Evolutionary conservation across 2,113 vertebrate species (phyloP).

Genomic region (Eclectus roratus): DNA sequence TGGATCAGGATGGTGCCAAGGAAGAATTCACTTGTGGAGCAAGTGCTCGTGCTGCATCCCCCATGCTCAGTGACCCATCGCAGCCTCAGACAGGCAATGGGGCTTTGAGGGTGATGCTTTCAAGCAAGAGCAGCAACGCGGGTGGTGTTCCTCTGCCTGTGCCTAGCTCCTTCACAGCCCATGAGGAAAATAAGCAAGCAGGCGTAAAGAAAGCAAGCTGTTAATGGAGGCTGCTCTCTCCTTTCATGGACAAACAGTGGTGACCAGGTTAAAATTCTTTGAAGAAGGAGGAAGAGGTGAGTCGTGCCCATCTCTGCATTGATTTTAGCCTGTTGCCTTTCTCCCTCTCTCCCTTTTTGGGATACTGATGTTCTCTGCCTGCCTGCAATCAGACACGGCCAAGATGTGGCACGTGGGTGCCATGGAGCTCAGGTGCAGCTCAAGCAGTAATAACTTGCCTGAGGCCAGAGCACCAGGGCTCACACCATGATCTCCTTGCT

Average conservation of each 20-base stretch:
- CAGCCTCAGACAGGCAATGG: neutral
- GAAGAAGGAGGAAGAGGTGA: neutral
- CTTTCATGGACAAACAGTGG: neutral
- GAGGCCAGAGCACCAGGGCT: neutral
- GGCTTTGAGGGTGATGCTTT: no score
- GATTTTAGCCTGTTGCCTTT: neutral
- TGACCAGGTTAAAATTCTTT: neutral
- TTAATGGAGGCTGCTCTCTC: neutral
- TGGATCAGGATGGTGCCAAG: no score
- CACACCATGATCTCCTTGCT: fast-evolving
- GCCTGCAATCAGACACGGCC: fast-evolving
- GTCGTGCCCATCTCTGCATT: neutral
- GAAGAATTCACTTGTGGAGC: fast-evolving
- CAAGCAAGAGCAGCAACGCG: fast-evolving
- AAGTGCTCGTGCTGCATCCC: fast-evolving
- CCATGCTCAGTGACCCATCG: fast-evolving
- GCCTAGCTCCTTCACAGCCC: fast-evolving
- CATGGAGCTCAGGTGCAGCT: neutral
- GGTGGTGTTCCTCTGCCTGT: neutral
- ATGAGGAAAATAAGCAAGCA: neutral
- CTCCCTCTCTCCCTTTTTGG: neutral
- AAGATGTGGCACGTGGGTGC: neutral
- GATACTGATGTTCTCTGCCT: neutral
- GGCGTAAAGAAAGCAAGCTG: neutral
- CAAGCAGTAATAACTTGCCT: neutral